Evolutionary conservation across 2,888 invertebrate species (phyloP), one percentile per base, ranked within the genome.

Genomic region (Archips xylosteana): DNA sequence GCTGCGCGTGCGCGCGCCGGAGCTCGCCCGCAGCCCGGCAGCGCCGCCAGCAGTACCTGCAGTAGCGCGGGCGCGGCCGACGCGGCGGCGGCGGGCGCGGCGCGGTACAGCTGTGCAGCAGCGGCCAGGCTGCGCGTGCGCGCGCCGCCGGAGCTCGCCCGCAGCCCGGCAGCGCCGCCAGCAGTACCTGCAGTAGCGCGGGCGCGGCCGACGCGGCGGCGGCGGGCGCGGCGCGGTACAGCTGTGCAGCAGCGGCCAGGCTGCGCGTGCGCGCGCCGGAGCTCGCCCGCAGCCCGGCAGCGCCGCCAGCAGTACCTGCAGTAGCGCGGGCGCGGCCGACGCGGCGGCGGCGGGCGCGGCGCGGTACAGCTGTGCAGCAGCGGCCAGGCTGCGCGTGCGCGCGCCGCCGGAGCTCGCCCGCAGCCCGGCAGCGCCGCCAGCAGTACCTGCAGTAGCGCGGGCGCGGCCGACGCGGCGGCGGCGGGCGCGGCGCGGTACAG

Each of bases 281-380:
- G n/a, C n/a, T n/a, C n/a, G n/a, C n/a, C n/a, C n/a, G n/a, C n/a
- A n/a, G n/a, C n/a, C n/a, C n/a, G n/a, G n/a, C n/a, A n/a, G n/a
- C n/a, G n/a, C n/a, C n/a, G n/a, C n/a, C n/a, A n/a, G n/a, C n/a
- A 2, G 15, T 77, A 85, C 86, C 82, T 86, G 85, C 39, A 86
- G 70, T 34, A 86, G 65, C 8, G 84, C 60, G 0, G 83, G 76
- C 0, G 86, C 81, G 34, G 61, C 57, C 49, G 86, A 82, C 51
- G 74, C 71, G 45, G 71, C 75, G 62, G 61, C 68, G 51, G 65
- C 70, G 68, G 89, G 92, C 80, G 87, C 90, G 74, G 92, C 89
- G 75, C 86, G 84, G 85, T 94, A 93, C 9, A 94, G 85, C 62
- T 89, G 87, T 5, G 90, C 89, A 34, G 92, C 92, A 57, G 92